These are phyloP conservation scores for Caenorhabditis brenneri DNA, from an alignment of 1,140 invertebrate species.

Conservation along the genomic window DNA sequence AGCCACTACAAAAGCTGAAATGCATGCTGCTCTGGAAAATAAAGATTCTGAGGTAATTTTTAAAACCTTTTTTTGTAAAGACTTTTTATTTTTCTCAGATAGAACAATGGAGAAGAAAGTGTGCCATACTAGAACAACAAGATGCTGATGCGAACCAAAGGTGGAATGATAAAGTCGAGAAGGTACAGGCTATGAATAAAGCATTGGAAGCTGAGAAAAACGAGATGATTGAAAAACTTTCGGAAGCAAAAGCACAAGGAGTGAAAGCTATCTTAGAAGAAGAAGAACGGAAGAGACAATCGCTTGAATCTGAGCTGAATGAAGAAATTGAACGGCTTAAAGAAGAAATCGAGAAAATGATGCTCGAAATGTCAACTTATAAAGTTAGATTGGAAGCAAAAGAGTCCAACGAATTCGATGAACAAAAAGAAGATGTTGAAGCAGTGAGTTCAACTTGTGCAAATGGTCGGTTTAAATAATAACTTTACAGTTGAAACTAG, in stretches of 20 bases:
- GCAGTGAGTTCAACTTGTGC: no score
- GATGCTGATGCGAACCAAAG: constrained; percentile 60
- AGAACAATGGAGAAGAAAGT: constrained; percentile 62
- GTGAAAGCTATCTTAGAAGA: constrained; percentile 51
- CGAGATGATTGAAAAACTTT: constrained; percentile 69
- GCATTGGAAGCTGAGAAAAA: constrained; percentile 65
- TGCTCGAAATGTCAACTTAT: background rate
- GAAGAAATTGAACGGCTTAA: constrained; percentile 35
- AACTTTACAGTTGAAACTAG: constrained; percentile 12
- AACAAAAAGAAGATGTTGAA: constrained; percentile 36
- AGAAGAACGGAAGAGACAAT: background rate
- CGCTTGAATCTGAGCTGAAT: background rate
- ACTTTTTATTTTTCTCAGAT: constrained; percentile 44
- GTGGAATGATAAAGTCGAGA: constrained; percentile 60
- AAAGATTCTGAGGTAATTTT: constrained; percentile 49
- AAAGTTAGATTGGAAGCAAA: constrained; percentile 1
- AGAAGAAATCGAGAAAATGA: constrained; percentile 34
- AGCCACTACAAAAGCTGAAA: constrained; percentile 41
- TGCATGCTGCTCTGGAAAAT: constrained; percentile 41
- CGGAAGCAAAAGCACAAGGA: constrained; percentile 66
- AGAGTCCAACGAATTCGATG: constrained; percentile 8
- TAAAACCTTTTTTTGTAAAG: background rate
- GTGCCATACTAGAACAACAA: constrained; percentile 59
- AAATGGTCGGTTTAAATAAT: background rate
- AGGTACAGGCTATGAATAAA: constrained; percentile 54